phyloP scores from a whole-genome alignment of 2,797 vertebrate species.

The Phoebastria nigripes region DNA sequence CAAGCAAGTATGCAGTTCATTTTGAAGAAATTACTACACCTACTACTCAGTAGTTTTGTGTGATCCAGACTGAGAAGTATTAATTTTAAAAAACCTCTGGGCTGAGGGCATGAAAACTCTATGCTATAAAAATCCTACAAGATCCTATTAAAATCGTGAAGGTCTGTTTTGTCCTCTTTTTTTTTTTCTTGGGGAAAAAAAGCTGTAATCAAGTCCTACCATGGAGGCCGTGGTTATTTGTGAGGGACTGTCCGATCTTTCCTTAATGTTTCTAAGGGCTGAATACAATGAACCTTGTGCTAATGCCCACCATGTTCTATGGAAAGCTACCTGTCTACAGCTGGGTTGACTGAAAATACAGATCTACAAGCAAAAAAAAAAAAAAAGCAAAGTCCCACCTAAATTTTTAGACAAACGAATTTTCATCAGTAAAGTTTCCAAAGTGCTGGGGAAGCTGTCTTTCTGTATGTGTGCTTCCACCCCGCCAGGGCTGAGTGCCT shows the following conservation, averaged over 20 bases:
- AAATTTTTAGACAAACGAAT: not conserved
- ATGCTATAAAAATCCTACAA: not conserved
- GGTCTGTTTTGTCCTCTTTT: not conserved
- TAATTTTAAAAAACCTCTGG: not conserved
- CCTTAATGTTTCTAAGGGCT: not conserved
- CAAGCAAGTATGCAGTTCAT: not conserved
- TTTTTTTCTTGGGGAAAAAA: not conserved
- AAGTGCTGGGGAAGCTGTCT: not conserved
- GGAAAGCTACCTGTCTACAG: not conserved
- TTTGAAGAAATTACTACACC: not conserved
- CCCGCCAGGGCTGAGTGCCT: not conserved
- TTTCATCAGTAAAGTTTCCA: not conserved
- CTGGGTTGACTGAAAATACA: not conserved
- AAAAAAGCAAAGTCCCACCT: not conserved
- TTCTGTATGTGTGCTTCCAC: not conserved
- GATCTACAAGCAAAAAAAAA: not conserved
- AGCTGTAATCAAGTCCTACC: not conserved
- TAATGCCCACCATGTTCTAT: not conserved
- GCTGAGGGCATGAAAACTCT: not conserved
- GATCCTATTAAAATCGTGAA: not conserved
- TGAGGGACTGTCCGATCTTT: not conserved
- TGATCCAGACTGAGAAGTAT: not conserved
- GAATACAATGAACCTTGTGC: not conserved
- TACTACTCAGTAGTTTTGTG: not conserved
- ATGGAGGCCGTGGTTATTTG: not conserved